Percentiles rank a stretch among this genome's conserved stretches.
Conservation (phyloP, 2,113 vertebrate species). For the Chrysemys picta region DNA sequence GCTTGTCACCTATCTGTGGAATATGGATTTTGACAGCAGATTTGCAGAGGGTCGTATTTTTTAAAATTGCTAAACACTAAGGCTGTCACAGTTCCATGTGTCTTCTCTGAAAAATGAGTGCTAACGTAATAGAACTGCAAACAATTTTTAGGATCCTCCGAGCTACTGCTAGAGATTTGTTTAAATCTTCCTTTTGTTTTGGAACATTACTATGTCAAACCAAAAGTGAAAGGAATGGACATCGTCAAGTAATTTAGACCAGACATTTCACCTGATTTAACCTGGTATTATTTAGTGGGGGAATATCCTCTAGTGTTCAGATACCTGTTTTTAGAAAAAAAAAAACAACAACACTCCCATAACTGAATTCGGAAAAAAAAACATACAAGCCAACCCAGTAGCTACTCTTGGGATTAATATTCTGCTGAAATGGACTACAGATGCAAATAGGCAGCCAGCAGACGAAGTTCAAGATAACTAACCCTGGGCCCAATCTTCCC, state of each 20-base stretch:
- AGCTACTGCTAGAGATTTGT: not conserved
- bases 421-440: not conserved
- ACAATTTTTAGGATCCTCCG: slow-evolving; percentile 27
- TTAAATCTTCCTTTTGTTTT: not conserved
- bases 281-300: not conserved
- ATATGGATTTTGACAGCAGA: slow-evolving; percentile 37
- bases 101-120: slow-evolving; percentile 30
- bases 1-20: slow-evolving; percentile 16
- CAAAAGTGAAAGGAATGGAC: not conserved
- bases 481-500: not conserved
- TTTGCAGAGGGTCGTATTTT: slow-evolving; percentile 20
- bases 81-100: slow-evolving; percentile 2
- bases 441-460: not conserved
- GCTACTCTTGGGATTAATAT: not conserved
- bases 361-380: not conserved
- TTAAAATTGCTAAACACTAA: slow-evolving; percentile 6
- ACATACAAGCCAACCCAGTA: not conserved
- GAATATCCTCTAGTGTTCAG: not conserved
- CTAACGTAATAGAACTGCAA: slow-evolving; percentile 37
- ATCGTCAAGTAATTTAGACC: not conserved
- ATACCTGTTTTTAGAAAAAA: rapidly evolving
- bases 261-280: not conserved
- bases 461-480: not conserved
- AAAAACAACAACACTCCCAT: rapidly evolving
- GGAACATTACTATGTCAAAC: not conserved